A percentile compares a stretch with the other conserved stretches of the same genome.
phyloP scores from a whole-genome alignment of 2,888 invertebrate genomes.

The Mimachlamys varia region DNA sequence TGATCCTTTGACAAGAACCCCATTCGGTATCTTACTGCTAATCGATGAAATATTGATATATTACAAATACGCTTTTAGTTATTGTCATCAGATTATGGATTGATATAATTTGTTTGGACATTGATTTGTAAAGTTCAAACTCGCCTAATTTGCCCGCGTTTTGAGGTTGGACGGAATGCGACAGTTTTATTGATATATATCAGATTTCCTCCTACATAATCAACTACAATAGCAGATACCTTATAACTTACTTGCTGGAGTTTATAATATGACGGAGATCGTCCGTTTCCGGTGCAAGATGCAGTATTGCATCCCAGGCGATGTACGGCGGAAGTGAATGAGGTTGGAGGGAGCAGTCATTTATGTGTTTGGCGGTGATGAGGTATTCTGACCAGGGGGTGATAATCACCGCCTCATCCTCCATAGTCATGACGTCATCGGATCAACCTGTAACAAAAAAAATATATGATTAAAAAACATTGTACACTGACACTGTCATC shows the following conservation, averaged over 20 bases:
- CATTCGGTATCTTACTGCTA: too few species aligned
- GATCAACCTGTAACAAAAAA: background rate
- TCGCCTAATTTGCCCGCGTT: background rate
- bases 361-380: conserved; percentile 6
- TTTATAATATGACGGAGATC: background rate
- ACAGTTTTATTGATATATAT: too few species aligned
- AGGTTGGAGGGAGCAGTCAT: conserved; percentile 19
- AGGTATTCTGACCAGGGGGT: conserved; percentile 6
- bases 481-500: too few species aligned
- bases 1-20: too few species aligned
- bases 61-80: background rate
- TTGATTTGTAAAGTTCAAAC: background rate
- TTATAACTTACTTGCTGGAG: background rate
- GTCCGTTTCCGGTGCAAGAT: conserved; percentile 4
- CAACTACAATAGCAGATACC: background rate
- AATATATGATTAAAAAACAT: too few species aligned
- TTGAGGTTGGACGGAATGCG: background rate
- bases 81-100: background rate
- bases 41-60: too few species aligned
- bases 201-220: background rate
- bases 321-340: conserved; percentile 5
- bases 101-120: background rate
- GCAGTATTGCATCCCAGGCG: background rate
- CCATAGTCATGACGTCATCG: background rate
- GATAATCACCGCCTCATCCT: conserved; percentile 20